phyloP scores from a whole-genome alignment of 2,113 vertebrate species.

The Diphyllodes magnificus region DNA sequence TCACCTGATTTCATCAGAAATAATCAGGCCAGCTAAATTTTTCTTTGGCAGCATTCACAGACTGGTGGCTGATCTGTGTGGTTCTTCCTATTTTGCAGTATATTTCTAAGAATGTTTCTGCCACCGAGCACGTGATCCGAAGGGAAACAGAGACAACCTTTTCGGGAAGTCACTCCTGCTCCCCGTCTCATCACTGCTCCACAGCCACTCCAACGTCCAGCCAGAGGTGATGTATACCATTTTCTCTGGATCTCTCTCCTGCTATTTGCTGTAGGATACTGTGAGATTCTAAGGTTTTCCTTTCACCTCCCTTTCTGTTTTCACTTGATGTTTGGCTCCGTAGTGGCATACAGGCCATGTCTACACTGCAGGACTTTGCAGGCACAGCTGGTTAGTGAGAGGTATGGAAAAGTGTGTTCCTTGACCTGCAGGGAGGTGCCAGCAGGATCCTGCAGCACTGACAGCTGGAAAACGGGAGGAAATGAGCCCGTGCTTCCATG shows the following conservation, averaged over 20 bases:
- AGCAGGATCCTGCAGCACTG: not conserved
- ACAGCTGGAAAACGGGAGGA: not conserved
- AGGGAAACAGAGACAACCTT: conserved; percentile 89
- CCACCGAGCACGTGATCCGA: conserved; percentile 89
- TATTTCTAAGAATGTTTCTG: conserved; percentile 93
- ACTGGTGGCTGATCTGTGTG: not conserved
- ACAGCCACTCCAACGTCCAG: conserved; percentile 91
- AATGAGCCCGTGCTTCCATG: not conserved
- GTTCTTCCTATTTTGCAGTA: conserved; percentile 76
- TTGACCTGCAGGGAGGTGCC: not conserved
- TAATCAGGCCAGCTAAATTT: not conserved
- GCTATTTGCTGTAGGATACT: not conserved
- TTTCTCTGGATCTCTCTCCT: not conserved
- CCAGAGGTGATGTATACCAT: conserved; percentile 77
- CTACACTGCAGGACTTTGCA: not conserved
- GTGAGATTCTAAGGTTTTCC: not conserved
- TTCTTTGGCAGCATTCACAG: not conserved
- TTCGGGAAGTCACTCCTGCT: conserved; percentile 91
- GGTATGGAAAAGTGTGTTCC: not conserved
- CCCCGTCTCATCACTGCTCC: conserved; percentile 93
- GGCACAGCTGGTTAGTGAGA: not conserved
- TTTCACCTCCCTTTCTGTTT: not conserved
- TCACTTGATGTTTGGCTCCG: not conserved
- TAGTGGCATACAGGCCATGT: not conserved
- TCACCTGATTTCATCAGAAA: not conserved